Evolutionary conservation across 1,140 invertebrate species (phyloP).

Genomic region (Bilobella aurantiaca): DNA sequence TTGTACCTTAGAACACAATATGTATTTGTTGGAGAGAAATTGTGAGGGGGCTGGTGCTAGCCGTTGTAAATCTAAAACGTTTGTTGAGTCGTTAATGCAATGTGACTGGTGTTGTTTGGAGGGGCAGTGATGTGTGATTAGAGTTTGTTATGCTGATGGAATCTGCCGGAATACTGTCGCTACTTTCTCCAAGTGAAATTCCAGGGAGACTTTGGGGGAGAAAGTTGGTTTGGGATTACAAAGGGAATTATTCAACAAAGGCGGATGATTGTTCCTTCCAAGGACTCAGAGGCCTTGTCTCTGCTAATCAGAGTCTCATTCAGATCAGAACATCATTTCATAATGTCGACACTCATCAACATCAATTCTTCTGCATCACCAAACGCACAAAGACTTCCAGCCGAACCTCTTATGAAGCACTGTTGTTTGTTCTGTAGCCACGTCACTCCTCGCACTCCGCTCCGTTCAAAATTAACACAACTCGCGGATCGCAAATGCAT

Average conservation of each 20-base stretch:
- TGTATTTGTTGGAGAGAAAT: too few relatives aligned
- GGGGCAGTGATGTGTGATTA: too few relatives aligned
- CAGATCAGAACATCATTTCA: constrained; percentile 9
- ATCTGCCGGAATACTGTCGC: neutral
- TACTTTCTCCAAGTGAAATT: neutral
- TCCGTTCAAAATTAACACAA: too few relatives aligned
- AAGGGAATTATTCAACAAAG: constrained; percentile 1
- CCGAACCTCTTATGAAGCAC: neutral
- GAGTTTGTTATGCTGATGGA: too few relatives aligned
- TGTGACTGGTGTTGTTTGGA: too few relatives aligned
- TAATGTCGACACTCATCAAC: constrained; percentile 3
- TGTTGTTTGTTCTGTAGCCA: neutral
- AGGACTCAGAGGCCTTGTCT: neutral
- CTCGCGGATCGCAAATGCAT: too few relatives aligned
- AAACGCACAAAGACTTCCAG: neutral
- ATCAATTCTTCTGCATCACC: constrained; percentile 2
- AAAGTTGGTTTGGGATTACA: neutral
- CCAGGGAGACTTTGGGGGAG: neutral
- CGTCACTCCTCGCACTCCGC: too few relatives aligned
- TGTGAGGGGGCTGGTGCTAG: too few relatives aligned
- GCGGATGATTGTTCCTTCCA: neutral
- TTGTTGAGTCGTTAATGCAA: too few relatives aligned
- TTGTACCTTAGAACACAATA: too few relatives aligned
- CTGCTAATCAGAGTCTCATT: constrained; percentile 2
- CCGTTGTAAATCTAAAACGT: too few relatives aligned